A percentile compares a stretch with the other conserved stretches of the same genome.
These are phyloP conservation scores for Plotosus lineatus DNA, from an alignment of 2,113 vertebrate species.

Conservation along the genomic window DNA sequence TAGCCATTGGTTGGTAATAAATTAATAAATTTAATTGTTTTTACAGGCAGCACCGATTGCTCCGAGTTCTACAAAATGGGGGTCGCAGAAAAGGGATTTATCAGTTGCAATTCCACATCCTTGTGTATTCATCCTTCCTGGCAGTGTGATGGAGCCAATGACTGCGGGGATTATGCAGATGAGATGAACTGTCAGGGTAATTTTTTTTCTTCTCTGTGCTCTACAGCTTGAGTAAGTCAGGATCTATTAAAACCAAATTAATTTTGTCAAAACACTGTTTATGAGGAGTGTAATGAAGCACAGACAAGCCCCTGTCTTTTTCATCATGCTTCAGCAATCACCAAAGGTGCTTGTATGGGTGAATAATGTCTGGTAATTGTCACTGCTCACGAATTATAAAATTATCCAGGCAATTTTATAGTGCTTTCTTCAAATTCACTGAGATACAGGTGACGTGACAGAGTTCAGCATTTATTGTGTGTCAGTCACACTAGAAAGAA, in stretches of 20 bases:
- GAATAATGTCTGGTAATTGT: constrained; percentile 54
- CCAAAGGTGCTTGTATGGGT: constrained; percentile 43
- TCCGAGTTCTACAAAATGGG: constrained; percentile 93
- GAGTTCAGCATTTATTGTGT: constrained; percentile 33
- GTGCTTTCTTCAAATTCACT: constrained; percentile 27
- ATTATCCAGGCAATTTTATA: constrained; percentile 5
- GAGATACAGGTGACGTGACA: constrained; percentile 15
- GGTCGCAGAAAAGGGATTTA: constrained; percentile 86
- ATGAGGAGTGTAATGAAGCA: constrained; percentile 51
- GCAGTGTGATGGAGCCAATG: constrained; percentile 96
- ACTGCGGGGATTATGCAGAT: constrained; percentile 95
- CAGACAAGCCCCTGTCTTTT: constrained; percentile 50
- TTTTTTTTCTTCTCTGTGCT: constrained; percentile 42
- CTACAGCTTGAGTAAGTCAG: constrained; percentile 47
- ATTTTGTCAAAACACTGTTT: constrained; percentile 53
- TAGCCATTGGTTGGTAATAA: not conserved
- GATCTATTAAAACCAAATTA: constrained; percentile 52
- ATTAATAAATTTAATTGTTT: constrained; percentile 24
- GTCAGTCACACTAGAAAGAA: constrained; percentile 30
- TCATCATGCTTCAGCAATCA: constrained; percentile 43
- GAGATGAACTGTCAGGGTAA: constrained; percentile 96
- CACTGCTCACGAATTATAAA: constrained; percentile 38
- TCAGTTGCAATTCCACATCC: constrained; percentile 94
- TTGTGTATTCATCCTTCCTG: constrained; percentile 92
- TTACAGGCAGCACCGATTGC: constrained; percentile 87